phyloP scores from a whole-genome alignment of 2,113 vertebrate genomes.

The Tenrec ecaudatus region DNA sequence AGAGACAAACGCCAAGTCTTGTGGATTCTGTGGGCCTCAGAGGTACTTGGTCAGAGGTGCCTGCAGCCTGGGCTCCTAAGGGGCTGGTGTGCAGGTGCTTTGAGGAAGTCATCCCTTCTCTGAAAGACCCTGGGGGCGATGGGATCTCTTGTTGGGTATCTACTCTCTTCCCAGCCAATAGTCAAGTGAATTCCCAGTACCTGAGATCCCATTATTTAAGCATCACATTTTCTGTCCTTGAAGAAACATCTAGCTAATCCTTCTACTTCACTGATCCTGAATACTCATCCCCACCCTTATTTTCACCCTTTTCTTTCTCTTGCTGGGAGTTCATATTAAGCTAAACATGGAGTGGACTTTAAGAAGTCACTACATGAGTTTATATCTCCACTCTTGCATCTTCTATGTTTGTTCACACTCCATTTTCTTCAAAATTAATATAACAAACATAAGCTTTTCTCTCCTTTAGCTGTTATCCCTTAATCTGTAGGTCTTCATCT shows the following conservation, averaged over 20 bases:
- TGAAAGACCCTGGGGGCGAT: not conserved
- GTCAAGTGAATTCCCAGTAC: conserved; percentile 14
- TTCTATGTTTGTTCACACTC: conserved; percentile 7
- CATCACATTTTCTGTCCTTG: not conserved
- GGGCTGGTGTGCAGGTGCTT: not conserved
- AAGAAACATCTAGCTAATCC: conserved; percentile 17
- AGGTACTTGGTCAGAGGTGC: not conserved
- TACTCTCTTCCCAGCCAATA: not conserved
- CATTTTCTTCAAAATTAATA: conserved; percentile 36
- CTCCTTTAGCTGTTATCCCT: not conserved
- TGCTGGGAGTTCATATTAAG: conserved; percentile 24
- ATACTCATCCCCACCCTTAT: not conserved
- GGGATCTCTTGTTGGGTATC: not conserved
- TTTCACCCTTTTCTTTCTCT: not conserved
- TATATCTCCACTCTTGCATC: not conserved
- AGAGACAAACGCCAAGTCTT: not conserved
- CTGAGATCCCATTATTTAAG: not conserved
- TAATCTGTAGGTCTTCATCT: not conserved
- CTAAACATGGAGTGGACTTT: not conserved
- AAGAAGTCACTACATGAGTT: conserved; percentile 25
- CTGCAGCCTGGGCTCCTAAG: not conserved
- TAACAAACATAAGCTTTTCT: conserved; percentile 5
- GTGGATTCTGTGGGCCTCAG: not conserved
- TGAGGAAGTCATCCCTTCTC: not conserved
- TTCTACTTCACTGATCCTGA: not conserved